A percentile compares a stretch with the other conserved stretches of the same genome.
These are phyloP conservation scores for Paramuricea clavata DNA, from an alignment of 92 coral and sea anemone species.

Conservation along the genomic window DNA sequence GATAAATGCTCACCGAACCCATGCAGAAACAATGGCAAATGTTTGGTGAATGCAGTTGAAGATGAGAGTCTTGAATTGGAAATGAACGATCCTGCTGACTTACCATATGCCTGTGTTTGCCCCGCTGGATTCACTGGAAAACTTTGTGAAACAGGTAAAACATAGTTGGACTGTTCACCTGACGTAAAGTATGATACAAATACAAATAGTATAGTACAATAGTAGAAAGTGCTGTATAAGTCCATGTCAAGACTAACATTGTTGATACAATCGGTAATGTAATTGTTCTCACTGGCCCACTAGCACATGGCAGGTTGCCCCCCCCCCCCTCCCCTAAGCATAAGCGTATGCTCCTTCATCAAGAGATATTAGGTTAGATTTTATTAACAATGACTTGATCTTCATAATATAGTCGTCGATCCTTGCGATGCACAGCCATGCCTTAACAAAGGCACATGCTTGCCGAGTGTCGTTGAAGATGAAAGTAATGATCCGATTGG, in stretches of 20 bases:
- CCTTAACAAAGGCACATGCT: background rate
- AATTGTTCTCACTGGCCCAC: too few relatives aligned
- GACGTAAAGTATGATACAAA: too few relatives aligned
- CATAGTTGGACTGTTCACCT: background rate
- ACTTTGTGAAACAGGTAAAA: constrained; percentile 1
- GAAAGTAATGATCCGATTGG: background rate
- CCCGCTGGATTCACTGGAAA: constrained; percentile 43
- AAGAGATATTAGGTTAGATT: too few relatives aligned
- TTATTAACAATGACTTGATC: background rate
- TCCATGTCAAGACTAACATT: too few relatives aligned
- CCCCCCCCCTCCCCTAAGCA: too few relatives aligned
- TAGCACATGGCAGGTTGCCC: too few relatives aligned
- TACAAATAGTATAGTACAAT: too few relatives aligned
- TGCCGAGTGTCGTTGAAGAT: constrained; percentile 4
- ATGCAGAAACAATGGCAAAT: constrained; percentile 31
- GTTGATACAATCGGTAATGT: too few relatives aligned
- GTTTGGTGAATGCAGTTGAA: constrained; percentile 20
- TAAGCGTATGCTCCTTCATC: too few relatives aligned
- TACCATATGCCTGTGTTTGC: constrained; percentile 20
- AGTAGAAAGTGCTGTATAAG: too few relatives aligned
- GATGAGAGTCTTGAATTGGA: constrained; percentile 20
- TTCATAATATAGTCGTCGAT: background rate
- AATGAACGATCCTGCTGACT: background rate
- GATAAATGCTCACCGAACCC: constrained; percentile 34
- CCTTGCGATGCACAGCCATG: background rate